Percentiles rank a stretch among this genome's conserved stretches.
Conservation (phyloP, 2,888 invertebrate genomes). For the Cataglyphis livida region DNA sequence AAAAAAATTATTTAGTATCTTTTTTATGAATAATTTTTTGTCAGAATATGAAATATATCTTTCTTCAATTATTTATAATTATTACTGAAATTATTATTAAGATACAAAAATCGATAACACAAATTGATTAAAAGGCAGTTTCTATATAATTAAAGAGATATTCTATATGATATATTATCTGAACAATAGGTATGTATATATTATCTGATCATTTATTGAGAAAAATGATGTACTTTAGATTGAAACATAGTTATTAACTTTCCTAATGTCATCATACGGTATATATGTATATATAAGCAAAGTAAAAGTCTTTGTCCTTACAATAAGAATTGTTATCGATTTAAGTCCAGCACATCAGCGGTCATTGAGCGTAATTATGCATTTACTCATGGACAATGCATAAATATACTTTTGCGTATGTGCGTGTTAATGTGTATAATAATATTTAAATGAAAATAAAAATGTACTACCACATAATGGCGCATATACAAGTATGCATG, state of each 20-base stretch:
- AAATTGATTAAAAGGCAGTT: conserved; percentile 6
- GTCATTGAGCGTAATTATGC: neutral
- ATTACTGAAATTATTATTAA: neutral
- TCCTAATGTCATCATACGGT: conserved; percentile 15
- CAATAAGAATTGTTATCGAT: conserved; percentile 19
- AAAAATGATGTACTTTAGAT: conserved; percentile 3
- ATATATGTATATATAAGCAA: neutral
- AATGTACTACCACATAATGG: neutral
- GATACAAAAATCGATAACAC: neutral
- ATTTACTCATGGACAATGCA: neutral
- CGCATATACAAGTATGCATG: neutral
- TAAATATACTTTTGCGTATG: neutral
- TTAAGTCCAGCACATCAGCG: neutral
- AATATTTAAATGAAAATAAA: neutral
- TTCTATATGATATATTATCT: neutral
- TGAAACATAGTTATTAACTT: conserved; percentile 5
- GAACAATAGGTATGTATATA: neutral
- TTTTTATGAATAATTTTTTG: neutral
- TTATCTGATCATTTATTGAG: conserved; percentile 7
- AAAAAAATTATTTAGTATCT: neutral
- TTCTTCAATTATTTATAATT: neutral
- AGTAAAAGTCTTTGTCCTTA: conserved; percentile 27
- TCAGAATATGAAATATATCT: neutral
- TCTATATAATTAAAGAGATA: neutral
- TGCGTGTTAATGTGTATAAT: neutral